Evolutionary conservation across 2,113 vertebrate genomes (phyloP), one percentile per base, ranked within the genome.

Genomic region (Naja naja): DNA sequence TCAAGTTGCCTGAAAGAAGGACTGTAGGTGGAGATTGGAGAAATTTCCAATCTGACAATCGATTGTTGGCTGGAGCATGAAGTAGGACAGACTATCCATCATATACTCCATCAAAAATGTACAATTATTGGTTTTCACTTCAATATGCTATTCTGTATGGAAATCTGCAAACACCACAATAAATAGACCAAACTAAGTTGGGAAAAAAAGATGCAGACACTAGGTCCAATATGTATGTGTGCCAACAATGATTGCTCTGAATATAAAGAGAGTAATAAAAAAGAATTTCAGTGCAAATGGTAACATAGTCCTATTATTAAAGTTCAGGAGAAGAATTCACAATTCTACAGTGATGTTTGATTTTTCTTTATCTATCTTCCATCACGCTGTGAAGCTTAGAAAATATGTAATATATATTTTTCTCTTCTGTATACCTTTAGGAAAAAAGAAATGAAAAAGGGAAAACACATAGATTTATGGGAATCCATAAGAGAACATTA

Each of bases 361-460:
- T 81, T 81, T 49, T 81, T 43, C 74, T 43, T 81, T 81, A 81
- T 81, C 18, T 81, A 39, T 81, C n/a, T 81, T 81, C 16, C 69
- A 39, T 81, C 16, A 39, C 3, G 6, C 34, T 81, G 34, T 43
- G 34, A 81, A 43, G 58, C 45, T 74, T 52, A 90, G 89, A 74
- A 22, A 89, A 60, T 89, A 47, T 60, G 39, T 47, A 93, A 91
- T 45, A 88, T n/a, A 94, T 91, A 92, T 9, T 0, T 55, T 91
- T 30, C 52, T 89, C 64, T 94, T 93, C 25, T 95, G 69, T 30
- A 93, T 93, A 93, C 87, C 90, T 69, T 49, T 88, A 92, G 93
- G 91, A 93, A 95, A 81, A 95, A 94, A 92, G 94, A 60, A 95
- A 94, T 93, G 94, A 60, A 91, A 91, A 93, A 95, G 93, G 94